Conservation (phyloP, 2,888 invertebrate genomes). For the Craniophora ligustri region DNA sequence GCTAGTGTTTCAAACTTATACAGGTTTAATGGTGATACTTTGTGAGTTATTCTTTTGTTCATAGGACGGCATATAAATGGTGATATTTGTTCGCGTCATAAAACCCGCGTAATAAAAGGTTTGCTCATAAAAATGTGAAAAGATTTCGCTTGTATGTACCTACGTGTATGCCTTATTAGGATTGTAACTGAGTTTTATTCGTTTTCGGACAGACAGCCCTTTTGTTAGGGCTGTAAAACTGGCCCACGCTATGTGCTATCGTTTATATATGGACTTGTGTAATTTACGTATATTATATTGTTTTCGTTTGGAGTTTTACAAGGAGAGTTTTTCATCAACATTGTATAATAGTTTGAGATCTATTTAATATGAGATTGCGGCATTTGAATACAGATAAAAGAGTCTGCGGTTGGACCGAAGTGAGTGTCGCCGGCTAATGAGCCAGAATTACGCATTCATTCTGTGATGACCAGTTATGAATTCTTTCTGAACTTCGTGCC, state of each 20-base stretch:
- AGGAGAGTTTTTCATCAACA: too few relatives aligned
- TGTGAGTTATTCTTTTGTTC: constrained; percentile 19
- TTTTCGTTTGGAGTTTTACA: too few relatives aligned
- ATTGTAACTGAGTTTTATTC: constrained; percentile 25
- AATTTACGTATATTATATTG: too few relatives aligned
- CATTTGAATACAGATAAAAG: constrained; percentile 33
- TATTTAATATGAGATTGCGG: neutral
- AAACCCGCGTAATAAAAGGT: constrained; percentile 24
- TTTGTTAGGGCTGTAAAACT: constrained; percentile 3
- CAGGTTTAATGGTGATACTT: neutral
- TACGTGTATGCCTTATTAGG: constrained; percentile 25
- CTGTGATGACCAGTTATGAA: constrained; percentile 12
- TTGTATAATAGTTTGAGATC: constrained; percentile 1
- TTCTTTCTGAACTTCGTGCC: constrained; percentile 14
- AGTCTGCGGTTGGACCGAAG: constrained; percentile 3
- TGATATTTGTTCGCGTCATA: constrained; percentile 27
- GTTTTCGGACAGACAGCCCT: constrained; percentile 9
- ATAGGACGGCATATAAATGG: constrained; percentile 24
- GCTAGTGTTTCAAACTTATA: too few relatives aligned
- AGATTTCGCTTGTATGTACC: constrained; percentile 23
- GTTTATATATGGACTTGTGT: neutral
- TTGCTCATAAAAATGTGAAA: constrained; percentile 39
- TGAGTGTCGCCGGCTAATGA: constrained; percentile 14
- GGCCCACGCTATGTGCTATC: neutral
- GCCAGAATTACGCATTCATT: constrained; percentile 22